Conservation (phyloP, 2,113 vertebrate genomes). For the Engystomops pustulosus region DNA sequence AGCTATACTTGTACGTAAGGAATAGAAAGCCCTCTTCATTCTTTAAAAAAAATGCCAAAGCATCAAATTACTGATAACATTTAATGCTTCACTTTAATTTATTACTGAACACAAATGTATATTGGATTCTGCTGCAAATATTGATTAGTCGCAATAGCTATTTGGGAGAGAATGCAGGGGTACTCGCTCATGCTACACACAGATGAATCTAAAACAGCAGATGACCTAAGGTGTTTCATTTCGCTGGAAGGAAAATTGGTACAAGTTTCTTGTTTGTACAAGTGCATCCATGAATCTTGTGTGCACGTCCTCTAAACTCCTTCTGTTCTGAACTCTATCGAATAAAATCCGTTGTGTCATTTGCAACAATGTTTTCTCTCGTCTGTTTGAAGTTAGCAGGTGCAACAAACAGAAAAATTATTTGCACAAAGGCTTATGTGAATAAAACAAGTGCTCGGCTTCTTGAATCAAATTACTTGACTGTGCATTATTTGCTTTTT, state of each 20-base stretch:
- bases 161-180: conserved; percentile 4
- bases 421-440: conserved; percentile 60
- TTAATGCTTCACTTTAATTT: conserved; percentile 53
- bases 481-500: conserved; percentile 56
- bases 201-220: conserved; percentile 34
- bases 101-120: conserved; percentile 39
- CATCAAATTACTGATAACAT: conserved; percentile 31
- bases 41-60: not conserved
- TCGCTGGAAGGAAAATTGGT: conserved; percentile 44
- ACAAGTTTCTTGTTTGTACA: conserved; percentile 54
- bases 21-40: not conserved
- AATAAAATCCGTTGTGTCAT: conserved; percentile 53
- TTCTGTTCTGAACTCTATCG: conserved; percentile 36
- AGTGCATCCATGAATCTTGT: conserved; percentile 50
- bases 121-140: conserved; percentile 49
- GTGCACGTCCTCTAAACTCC: conserved; percentile 39
- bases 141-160: conserved; percentile 29
- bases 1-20: not conserved
- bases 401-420: conserved; percentile 59
- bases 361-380: conserved; percentile 55
- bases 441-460: conserved; percentile 52
- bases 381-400: conserved; percentile 55
- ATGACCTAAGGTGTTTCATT: conserved; percentile 57
- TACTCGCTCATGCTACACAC: conserved; percentile 25
- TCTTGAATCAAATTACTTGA: conserved; percentile 60